phyloP scores from a whole-genome alignment of 2,888 invertebrate species.

The Tupiocoris notatus region DNA sequence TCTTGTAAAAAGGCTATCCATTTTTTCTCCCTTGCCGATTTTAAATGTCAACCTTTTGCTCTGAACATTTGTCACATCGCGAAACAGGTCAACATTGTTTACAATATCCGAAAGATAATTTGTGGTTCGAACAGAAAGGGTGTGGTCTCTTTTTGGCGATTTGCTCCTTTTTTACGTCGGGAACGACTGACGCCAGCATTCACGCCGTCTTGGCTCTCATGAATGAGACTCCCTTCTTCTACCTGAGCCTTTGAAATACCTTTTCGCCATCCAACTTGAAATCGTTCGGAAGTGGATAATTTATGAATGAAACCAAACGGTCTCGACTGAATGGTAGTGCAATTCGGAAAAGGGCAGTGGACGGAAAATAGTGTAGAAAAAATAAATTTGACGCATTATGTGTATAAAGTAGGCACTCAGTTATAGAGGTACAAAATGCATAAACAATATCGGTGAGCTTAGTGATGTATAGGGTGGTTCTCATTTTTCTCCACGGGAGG shows the following conservation, averaged over 20 bases:
- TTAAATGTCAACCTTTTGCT: not conserved
- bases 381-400: not conserved
- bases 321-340: not conserved
- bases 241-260: not conserved
- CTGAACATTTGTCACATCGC: not conserved
- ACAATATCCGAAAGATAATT: not conserved
- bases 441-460: slow-evolving; percentile 38
- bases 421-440: slow-evolving; percentile 40
- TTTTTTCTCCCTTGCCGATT: too few species aligned
- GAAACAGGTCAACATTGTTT: not conserved
- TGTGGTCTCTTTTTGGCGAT: not conserved
- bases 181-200: not conserved
- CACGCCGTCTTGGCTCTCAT: not conserved
- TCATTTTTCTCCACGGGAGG: slow-evolving; percentile 7
- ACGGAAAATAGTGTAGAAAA: not conserved
- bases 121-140: not conserved
- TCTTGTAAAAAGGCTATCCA: too few species aligned
- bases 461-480: slow-evolving; percentile 39
- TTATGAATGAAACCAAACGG: not conserved
- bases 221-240: not conserved
- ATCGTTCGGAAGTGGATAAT: not conserved
- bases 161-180: not conserved
- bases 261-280: not conserved
- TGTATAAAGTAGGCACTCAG: slow-evolving; percentile 11
- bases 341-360: not conserved